Evolutionary conservation across 2,797 vertebrate species (phyloP).

Genomic region (Danio tinwini): DNA sequence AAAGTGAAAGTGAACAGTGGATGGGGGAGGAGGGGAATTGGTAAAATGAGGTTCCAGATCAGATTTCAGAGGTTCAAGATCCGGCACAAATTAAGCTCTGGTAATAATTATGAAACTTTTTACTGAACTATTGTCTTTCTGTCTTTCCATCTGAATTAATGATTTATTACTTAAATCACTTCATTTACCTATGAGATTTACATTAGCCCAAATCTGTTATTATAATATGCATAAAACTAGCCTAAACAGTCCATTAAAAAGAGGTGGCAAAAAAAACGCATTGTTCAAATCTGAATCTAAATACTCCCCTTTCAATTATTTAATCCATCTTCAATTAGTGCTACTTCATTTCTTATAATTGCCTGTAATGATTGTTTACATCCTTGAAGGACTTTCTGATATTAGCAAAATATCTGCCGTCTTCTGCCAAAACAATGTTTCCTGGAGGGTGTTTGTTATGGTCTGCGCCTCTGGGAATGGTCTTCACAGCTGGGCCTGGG

Average conservation of each 20-base stretch:
- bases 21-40: too few relatives aligned
- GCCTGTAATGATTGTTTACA: constrained; percentile 2
- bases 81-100: too few relatives aligned
- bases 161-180: not conserved
- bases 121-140: too few relatives aligned
- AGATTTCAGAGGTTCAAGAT: too few relatives aligned
- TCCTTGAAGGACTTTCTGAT: not conserved
- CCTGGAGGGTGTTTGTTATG: constrained; percentile 24
- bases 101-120: too few relatives aligned
- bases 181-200: not conserved
- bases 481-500: constrained; percentile 28
- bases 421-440: constrained; percentile 7
- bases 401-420: not conserved
- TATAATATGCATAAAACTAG: not conserved
- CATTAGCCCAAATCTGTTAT: too few relatives aligned
- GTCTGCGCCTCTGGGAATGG: not conserved
- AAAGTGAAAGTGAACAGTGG: too few relatives aligned
- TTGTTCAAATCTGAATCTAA: not conserved
- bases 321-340: not conserved
- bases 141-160: not conserved
- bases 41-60: too few relatives aligned
- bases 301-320: not conserved
- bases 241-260: not conserved
- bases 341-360: not conserved
- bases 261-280: too few relatives aligned